These are phyloP conservation scores for Mesoligia furuncula DNA, from an alignment of 2,888 invertebrate species.

Conservation along the genomic window DNA sequence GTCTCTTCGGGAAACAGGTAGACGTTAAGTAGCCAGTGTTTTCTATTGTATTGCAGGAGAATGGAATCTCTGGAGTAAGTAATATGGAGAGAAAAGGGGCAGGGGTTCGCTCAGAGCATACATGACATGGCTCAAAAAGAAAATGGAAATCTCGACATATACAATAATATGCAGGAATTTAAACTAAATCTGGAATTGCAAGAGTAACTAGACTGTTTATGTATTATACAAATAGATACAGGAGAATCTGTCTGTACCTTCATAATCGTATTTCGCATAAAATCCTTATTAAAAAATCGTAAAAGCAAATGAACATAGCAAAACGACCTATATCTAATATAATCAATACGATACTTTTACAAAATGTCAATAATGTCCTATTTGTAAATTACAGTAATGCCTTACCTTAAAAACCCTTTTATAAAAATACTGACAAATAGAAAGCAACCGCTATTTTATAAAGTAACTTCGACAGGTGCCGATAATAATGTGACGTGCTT, in stretches of 20 bases:
- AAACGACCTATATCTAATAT: too few relatives aligned
- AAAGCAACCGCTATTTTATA: background rate
- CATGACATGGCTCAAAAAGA: background rate
- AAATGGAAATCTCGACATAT: background rate
- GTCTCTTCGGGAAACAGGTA: slow-evolving; percentile 13
- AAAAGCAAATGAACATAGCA: background rate
- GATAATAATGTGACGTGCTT: background rate
- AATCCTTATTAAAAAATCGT: background rate
- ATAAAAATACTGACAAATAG: background rate
- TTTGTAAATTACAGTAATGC: too few relatives aligned
- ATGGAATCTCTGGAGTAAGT: slow-evolving; percentile 9
- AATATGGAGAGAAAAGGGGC: slow-evolving; percentile 5
- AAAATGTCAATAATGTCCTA: background rate
- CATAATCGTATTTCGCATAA: background rate
- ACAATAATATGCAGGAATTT: background rate
- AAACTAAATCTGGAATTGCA: background rate
- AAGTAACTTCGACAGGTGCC: slow-evolving; percentile 10
- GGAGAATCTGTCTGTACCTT: background rate
- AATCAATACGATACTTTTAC: background rate
- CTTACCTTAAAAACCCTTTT: background rate
- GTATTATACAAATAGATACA: background rate
- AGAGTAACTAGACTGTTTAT: background rate
- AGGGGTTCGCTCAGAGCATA: background rate
- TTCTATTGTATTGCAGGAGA: slow-evolving; percentile 22
- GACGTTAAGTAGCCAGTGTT: background rate